Percentiles rank a stretch among this genome's conserved stretches.
These are phyloP conservation scores for Stomatorhinus ivindoensis DNA, from an alignment of 2,113 vertebrate genomes.

Conservation along the genomic window DNA sequence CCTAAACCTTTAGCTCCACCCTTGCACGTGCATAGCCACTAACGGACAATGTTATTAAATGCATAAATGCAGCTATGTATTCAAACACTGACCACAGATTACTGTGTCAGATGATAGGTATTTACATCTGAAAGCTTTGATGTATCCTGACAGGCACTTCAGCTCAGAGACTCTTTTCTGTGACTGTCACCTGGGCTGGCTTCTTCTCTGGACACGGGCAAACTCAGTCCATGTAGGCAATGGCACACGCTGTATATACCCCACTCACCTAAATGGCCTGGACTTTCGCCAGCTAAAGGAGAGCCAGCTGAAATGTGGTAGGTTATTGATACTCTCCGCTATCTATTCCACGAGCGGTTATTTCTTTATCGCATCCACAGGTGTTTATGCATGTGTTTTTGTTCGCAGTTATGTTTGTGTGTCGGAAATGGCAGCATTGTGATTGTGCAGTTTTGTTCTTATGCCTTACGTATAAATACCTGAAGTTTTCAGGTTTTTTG, in stretches of 20 bases:
- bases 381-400: background rate
- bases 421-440: background rate
- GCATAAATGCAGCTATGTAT: background rate
- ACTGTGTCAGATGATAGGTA: background rate
- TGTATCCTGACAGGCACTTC: constrained; percentile 63
- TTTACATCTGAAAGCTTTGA: background rate
- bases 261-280: constrained; percentile 63
- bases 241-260: constrained; percentile 70
- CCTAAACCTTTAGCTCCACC: background rate
- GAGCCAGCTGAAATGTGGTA: constrained; percentile 75
- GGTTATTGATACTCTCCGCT: constrained; percentile 34
- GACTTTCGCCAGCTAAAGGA: constrained; percentile 67
- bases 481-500: background rate
- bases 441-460: background rate
- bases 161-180: constrained; percentile 76
- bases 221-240: constrained; percentile 67
- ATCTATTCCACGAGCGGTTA: background rate
- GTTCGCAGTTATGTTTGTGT: constrained; percentile 9
- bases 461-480: background rate
- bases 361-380: background rate
- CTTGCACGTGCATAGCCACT: background rate
- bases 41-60: background rate
- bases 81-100: background rate
- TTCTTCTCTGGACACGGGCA: constrained; percentile 68
- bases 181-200: constrained; percentile 82